phyloP scores from a whole-genome alignment of 2,113 vertebrate species.

The Glaucomys volans region DNA sequence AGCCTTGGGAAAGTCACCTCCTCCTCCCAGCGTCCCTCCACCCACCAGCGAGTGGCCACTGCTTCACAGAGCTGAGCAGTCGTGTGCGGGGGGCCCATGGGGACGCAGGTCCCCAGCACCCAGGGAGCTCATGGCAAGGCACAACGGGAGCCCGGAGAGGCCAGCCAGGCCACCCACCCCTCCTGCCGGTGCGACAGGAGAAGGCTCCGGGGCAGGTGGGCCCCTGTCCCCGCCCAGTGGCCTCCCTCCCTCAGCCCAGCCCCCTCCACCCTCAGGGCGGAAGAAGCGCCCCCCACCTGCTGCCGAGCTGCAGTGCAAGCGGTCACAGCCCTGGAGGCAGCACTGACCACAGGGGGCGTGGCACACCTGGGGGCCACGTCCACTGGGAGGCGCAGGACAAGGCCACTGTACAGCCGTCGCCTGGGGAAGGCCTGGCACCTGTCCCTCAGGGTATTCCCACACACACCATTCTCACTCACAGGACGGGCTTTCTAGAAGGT shows the following conservation, averaged over 20 bases:
- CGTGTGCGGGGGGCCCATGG: accelerated
- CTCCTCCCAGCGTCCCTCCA: background rate
- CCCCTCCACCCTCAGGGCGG: background rate
- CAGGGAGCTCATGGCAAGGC: background rate
- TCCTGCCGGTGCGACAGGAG: background rate
- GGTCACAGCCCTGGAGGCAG: too few relatives aligned
- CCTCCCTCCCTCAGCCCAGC: background rate
- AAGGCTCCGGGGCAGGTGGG: accelerated
- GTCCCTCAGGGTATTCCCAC: background rate
- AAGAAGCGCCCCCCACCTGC: background rate
- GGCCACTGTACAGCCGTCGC: accelerated
- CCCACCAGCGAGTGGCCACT: background rate
- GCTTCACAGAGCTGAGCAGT: background rate
- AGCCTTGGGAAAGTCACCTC: background rate
- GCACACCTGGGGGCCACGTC: accelerated
- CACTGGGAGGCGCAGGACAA: accelerated
- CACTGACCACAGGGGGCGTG: accelerated
- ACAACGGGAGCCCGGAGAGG: too few relatives aligned
- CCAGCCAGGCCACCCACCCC: background rate
- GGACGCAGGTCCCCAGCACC: accelerated
- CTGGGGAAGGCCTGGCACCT: accelerated
- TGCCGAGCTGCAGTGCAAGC: background rate
- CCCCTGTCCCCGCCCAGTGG: background rate
- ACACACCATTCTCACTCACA: accelerated
- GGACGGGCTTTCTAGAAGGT: background rate